phyloP scores from a whole-genome alignment of 2,113 vertebrate genomes.

The Arothron firmamentum region DNA sequence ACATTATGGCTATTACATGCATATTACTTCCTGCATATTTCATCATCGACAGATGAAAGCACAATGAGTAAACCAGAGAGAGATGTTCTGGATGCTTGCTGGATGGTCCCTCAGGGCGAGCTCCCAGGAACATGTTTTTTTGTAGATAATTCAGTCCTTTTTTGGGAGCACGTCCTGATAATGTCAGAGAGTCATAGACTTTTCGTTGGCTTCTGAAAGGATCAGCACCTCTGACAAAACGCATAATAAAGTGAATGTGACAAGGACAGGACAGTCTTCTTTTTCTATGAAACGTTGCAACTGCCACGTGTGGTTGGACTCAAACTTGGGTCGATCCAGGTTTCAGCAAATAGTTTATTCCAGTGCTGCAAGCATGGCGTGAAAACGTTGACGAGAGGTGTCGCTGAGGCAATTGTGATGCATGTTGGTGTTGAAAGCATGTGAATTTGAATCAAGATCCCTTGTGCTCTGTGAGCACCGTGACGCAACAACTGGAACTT shows the following conservation, averaged over 20 bases:
- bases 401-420: too few species aligned
- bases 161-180: slow-evolving; percentile 13
- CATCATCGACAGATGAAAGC: too few species aligned
- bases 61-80: too few species aligned
- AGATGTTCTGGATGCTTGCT: too few species aligned
- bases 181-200: slow-evolving; percentile 15
- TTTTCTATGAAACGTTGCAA: slow-evolving; percentile 23
- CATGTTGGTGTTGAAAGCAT: too few species aligned
- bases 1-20: too few species aligned
- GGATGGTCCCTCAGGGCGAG: not conserved
- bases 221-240: slow-evolving; percentile 40
- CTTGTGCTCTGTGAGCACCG: too few species aligned
- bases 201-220: slow-evolving; percentile 13
- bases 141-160: slow-evolving; percentile 8
- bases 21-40: too few species aligned
- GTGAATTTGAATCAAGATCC: too few species aligned
- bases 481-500: too few species aligned
- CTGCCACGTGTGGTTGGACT: slow-evolving; percentile 42
- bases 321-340: slow-evolving; percentile 32
- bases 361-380: not conserved
- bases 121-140: not conserved
- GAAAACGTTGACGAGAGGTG: not conserved
- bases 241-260: slow-evolving; percentile 34
- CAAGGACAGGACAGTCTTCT: slow-evolving; percentile 12
- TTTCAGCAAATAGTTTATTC: not conserved